Evolutionary conservation across 2,797 vertebrate species (phyloP).

Genomic region (Manis pentadactyla): DNA sequence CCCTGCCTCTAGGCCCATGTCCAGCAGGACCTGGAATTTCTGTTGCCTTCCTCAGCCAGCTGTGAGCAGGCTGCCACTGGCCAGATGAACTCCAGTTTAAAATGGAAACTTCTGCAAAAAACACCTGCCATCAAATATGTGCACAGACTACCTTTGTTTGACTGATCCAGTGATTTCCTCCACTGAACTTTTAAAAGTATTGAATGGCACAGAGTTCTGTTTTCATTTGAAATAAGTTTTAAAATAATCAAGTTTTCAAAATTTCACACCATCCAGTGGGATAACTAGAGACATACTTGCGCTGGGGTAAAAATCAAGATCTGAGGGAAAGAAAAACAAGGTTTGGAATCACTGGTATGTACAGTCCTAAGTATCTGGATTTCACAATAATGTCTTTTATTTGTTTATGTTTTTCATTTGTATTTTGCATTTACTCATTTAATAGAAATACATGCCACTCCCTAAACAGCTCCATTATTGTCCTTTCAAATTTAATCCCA

Average conservation of each 20-base stretch:
- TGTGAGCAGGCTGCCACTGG: not conserved
- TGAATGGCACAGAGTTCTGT: not conserved
- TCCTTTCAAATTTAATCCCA: not conserved
- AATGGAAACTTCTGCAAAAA: not conserved
- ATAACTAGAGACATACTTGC: not conserved
- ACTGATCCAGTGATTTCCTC: not conserved
- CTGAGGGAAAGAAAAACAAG: not conserved
- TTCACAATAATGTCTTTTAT: not conserved
- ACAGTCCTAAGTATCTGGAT: not conserved
- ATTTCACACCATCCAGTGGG: not conserved
- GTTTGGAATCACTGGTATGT: not conserved
- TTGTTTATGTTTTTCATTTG: not conserved
- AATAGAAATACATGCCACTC: conserved; percentile 6
- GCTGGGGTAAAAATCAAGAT: not conserved
- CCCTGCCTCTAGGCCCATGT: no score
- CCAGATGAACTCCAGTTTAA: not conserved
- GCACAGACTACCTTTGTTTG: not conserved
- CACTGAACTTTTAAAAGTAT: not conserved
- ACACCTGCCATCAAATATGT: not conserved
- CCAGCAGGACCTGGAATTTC: not conserved
- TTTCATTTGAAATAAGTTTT: conserved; percentile 31
- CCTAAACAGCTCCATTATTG: not conserved
- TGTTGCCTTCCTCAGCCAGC: not conserved
- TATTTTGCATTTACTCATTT: conserved; percentile 13
- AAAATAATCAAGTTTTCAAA: not conserved